These are phyloP conservation scores for Aegypius monachus DNA, from an alignment of 2,113 vertebrate species.

Conservation along the genomic window DNA sequence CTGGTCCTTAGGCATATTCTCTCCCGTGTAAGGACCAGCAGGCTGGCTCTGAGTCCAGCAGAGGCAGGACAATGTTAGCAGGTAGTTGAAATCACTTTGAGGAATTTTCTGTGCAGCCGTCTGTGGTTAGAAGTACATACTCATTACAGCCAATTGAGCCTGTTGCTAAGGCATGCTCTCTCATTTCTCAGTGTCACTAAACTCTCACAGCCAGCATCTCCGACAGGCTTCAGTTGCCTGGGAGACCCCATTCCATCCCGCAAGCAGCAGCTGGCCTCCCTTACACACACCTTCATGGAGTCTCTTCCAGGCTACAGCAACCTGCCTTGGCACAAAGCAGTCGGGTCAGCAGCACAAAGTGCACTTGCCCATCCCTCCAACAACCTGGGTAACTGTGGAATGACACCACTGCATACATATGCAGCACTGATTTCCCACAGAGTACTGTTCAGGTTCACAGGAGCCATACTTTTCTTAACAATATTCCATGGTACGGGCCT, in stretches of 20 bases:
- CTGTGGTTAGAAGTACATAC: background rate
- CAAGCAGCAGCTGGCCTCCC: background rate
- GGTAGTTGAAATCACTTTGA: background rate
- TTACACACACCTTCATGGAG: background rate
- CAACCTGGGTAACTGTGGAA: background rate
- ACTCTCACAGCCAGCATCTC: background rate
- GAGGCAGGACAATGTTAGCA: background rate
- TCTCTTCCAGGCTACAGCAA: background rate
- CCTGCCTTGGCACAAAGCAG: background rate
- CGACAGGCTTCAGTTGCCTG: background rate
- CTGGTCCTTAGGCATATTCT: background rate
- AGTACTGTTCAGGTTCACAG: background rate
- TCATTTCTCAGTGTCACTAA: background rate
- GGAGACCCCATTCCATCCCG: background rate
- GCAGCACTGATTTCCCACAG: background rate
- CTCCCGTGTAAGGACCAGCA: fast-evolving
- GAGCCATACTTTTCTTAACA: background rate
- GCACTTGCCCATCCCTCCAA: background rate
- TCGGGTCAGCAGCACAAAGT: fast-evolving
- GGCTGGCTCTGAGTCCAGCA: background rate
- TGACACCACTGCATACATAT: fast-evolving
- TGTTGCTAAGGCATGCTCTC: slow-evolving; percentile 8
- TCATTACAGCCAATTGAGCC: background rate
- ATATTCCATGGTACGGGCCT: no score
- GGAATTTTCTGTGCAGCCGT: background rate